These are phyloP conservation scores for Cyclophora albipunctata DNA, from an alignment of 2,888 invertebrate species.

Conservation along the genomic window DNA sequence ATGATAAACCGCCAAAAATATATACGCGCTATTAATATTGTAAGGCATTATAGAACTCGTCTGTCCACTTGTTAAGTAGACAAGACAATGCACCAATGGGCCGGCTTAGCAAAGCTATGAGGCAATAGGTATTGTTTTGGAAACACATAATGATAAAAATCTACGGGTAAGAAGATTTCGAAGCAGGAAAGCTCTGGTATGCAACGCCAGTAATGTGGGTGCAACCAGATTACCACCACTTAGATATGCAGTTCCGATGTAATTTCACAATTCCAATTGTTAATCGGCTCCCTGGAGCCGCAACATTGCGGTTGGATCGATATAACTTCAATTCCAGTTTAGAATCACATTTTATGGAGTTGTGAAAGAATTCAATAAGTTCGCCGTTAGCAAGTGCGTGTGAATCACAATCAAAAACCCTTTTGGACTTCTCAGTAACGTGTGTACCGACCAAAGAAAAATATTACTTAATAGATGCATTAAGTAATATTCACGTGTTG, in stretches of 20 bases:
- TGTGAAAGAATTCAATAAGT: slow-evolving; percentile 9
- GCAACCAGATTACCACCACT: slow-evolving; percentile 38
- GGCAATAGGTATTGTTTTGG: slow-evolving; percentile 44
- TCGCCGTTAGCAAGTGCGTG: slow-evolving; percentile 23
- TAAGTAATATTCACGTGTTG: slow-evolving; percentile 31
- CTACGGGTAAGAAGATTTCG: slow-evolving; percentile 27
- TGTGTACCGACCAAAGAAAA: slow-evolving; percentile 20
- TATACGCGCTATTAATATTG: no score
- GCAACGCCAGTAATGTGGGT: slow-evolving; percentile 21
- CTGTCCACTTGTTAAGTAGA: slow-evolving; percentile 21
- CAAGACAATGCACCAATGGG: slow-evolving; percentile 27
- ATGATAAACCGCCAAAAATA: no score
- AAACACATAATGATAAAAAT: slow-evolving; percentile 38
- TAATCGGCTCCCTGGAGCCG: slow-evolving; percentile 31
- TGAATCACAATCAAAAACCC: slow-evolving; percentile 28
- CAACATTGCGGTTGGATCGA: slow-evolving; percentile 2
- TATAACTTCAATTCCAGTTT: slow-evolving; percentile 2
- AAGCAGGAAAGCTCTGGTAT: slow-evolving; percentile 25
- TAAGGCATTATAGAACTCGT: slow-evolving; percentile 1
- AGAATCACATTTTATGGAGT: slow-evolving; percentile 2
- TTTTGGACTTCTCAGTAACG: slow-evolving; percentile 23
- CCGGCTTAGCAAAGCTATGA: slow-evolving; percentile 31
- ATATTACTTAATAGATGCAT: slow-evolving; percentile 24
- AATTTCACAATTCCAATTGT: slow-evolving; percentile 46
- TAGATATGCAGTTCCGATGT: slow-evolving; percentile 37